phyloP scores from a whole-genome alignment of 2,797 vertebrate genomes.

The Mastacembelus armatus region DNA sequence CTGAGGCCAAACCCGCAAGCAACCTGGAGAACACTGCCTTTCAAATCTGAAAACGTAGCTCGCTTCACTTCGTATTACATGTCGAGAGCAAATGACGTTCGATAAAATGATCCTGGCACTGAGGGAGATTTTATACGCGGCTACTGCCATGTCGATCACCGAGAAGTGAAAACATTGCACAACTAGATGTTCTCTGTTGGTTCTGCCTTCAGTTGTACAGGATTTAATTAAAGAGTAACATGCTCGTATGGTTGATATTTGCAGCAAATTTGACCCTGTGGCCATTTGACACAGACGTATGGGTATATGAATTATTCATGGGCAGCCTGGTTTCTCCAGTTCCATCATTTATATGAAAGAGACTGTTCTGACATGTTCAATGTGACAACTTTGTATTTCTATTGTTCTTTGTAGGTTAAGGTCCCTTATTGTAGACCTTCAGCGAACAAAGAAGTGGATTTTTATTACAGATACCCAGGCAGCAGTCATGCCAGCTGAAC shows the following conservation, averaged over 20 bases:
- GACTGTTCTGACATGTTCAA: background rate
- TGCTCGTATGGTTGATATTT: too few species aligned
- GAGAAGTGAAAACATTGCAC: conserved; percentile 26
- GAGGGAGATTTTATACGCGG: conserved; percentile 26
- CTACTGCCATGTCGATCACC: conserved; percentile 18
- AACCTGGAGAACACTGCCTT: conserved; percentile 63
- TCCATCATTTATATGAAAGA: background rate
- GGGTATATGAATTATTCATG: too few species aligned
- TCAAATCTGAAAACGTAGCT: conserved; percentile 75
- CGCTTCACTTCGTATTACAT: conserved; percentile 71
- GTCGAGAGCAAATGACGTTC: conserved; percentile 54
- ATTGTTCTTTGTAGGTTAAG: background rate
- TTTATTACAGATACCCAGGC: conserved; percentile 15
- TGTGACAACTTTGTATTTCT: background rate
- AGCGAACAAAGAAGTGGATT: too few species aligned
- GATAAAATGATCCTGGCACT: conserved; percentile 53
- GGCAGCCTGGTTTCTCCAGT: background rate
- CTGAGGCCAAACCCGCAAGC: conserved; percentile 78
- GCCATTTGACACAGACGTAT: too few species aligned
- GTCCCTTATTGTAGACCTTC: background rate
- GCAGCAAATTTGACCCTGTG: too few species aligned
- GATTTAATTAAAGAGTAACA: too few species aligned
- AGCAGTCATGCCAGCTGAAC: too few species aligned
- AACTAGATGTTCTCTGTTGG: conserved; percentile 14
- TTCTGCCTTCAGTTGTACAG: conserved; percentile 12